Evolutionary conservation across 2,797 vertebrate species (phyloP).

Genomic region (Moxostoma hubbsi): DNA sequence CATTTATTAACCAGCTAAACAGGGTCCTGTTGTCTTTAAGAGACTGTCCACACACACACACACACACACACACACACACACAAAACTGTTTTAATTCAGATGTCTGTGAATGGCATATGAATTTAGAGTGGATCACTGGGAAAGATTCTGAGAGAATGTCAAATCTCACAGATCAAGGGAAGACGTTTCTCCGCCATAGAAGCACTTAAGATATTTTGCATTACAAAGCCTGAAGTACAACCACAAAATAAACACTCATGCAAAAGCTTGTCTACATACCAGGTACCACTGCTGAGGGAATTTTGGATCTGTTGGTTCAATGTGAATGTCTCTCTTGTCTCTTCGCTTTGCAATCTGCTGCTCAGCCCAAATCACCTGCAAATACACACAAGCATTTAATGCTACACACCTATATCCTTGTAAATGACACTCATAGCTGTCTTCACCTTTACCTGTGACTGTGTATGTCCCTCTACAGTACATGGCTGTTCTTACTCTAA

Average conservation of each 20-base stretch:
- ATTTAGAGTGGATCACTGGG: background rate
- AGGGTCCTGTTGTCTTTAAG: background rate
- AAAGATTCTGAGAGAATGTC: slow-evolving; percentile 15
- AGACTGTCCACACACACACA: background rate
- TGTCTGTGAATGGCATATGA: background rate
- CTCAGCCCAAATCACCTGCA: slow-evolving; percentile 89
- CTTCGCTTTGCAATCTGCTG: slow-evolving; percentile 90
- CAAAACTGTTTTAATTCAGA: background rate
- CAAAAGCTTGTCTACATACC: slow-evolving; percentile 75
- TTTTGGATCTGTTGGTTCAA: slow-evolving; percentile 89
- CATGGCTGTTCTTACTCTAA: slow-evolving; percentile 16
- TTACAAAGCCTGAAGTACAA: slow-evolving; percentile 10
- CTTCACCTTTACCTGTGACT: slow-evolving; percentile 26
- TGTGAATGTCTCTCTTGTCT: slow-evolving; percentile 84
- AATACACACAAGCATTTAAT: slow-evolving; percentile 13
- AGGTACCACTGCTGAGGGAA: slow-evolving; percentile 97
- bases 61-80: too few species aligned
- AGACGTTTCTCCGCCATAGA: background rate
- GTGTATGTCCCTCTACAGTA: slow-evolving; percentile 2
- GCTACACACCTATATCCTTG: background rate
- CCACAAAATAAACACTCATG: slow-evolving; percentile 25
- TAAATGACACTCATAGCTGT: slow-evolving; percentile 21
- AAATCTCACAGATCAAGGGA: slow-evolving; percentile 20
- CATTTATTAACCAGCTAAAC: slow-evolving; percentile 1
- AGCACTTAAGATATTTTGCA: background rate